Evolutionary conservation across 2,797 vertebrate genomes (phyloP), one percentile per base, ranked within the genome.

Genomic region (Galagoides demidoff): DNA sequence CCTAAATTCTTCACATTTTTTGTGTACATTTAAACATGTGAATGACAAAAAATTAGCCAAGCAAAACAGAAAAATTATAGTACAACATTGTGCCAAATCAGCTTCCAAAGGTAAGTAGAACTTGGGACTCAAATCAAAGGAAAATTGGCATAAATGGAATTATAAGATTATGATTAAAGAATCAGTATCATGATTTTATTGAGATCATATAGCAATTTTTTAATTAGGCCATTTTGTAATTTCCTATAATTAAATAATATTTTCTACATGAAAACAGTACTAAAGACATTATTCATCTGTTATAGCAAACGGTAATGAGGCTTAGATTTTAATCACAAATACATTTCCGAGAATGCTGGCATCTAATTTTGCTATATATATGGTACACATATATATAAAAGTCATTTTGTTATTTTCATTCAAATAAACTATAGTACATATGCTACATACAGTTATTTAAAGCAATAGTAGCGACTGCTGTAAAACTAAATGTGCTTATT

Each of bases 321-420:
- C 59, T 92, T 89, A 96, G 23, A 89, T 83, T 93, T 95, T 87
- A 93, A 83, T 79, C 43, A 87, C 23, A 90, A 90, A 94, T 71
- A 73, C 25, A 73, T 85, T 89, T 92, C 25, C 11, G 76, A 85
- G 55, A 83, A 85, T 71, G 85, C 1, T 37, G 1, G 76, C 68
- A 76, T 89, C 10, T 79, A 94, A 63, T 20, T 73, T 89, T 88
- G 19, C 87, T 66, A 76, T 5, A 76, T 52, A 52, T 52, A 64
- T 49, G 31, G 73, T 76, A 90, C 27, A 76, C 39, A 31, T 77
- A 85, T 14, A 89, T 52, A 52, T 4, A 52, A 92, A 71, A 68
- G 37, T 76, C 64, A 77, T 31, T 96, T 55, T 94, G 61, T 85
- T 89, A 5, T 17, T 95, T 90, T 55, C n/a, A 71, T 71, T 85